Conservation (phyloP, 2,888 invertebrate genomes). For the Pristionchus arcanus region DNA sequence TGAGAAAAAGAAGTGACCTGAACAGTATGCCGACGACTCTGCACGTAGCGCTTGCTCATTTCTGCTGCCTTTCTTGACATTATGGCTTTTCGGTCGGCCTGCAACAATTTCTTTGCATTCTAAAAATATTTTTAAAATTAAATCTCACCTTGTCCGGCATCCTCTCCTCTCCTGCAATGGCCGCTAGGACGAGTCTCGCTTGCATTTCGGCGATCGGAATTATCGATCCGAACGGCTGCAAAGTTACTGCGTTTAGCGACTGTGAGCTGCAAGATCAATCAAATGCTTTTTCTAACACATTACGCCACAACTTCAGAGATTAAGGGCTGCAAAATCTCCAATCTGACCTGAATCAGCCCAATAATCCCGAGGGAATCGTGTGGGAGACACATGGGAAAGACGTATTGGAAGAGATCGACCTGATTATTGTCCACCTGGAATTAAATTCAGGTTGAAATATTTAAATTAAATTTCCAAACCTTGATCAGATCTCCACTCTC, state of each 20-base stretch:
- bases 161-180: slow-evolving; percentile 56
- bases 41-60: slow-evolving; percentile 73
- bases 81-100: background rate
- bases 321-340: too few relatives aligned
- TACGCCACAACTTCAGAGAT: too few relatives aligned
- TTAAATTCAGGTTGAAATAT: background rate
- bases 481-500: slow-evolving; percentile 74
- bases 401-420: slow-evolving; percentile 80
- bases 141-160: background rate
- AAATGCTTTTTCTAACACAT: too few relatives aligned
- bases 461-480: slow-evolving; percentile 56
- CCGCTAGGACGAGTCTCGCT: slow-evolving; percentile 80
- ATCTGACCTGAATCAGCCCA: slow-evolving; percentile 80
- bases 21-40: slow-evolving; percentile 80
- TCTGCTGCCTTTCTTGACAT: slow-evolving; percentile 72
- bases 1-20: slow-evolving; percentile 78
- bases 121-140: background rate
- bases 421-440: slow-evolving; percentile 41
- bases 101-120: background rate
- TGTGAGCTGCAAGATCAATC: background rate
- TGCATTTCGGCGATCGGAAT: slow-evolving; percentile 82
- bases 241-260: background rate
- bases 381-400: slow-evolving; percentile 79
- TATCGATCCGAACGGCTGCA: slow-evolving; percentile 80
- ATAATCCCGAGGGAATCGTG: slow-evolving; percentile 81